Base-by-base conservation (phyloP, 1,140 invertebrate genomes). In the Onthophagus taurus region DNA sequence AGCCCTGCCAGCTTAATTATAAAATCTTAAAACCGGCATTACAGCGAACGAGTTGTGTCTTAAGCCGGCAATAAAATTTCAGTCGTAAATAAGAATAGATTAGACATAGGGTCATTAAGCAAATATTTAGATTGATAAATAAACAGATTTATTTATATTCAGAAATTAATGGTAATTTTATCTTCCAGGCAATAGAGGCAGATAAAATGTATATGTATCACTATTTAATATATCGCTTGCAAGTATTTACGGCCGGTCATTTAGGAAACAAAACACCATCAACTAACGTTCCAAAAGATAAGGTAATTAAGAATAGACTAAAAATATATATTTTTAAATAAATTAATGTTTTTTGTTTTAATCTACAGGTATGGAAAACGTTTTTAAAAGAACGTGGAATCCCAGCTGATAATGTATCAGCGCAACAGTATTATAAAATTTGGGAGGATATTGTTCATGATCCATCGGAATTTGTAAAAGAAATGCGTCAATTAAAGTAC, bases 151-250 rank as follows among this genome's bases (percentile, higher is more conserved):
- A n/a, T n/a, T n/a, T n/a, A n/a, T n/a, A n/a, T n/a, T n/a, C n/a
- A n/a, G n/a, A n/a, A n/a, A n/a, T n/a, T n/a, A n/a, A n/a, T n/a
- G n/a, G n/a, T n/a, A n/a, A n/a, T n/a, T n/a, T n/a, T 44, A 29
- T 33, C 37, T 53, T 57, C 44, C 31, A 59, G 57, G 53, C 50
- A 11, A 52, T 49, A 19, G 51, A 57, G 38, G 53, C 47, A 23
- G 48, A 52, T 44, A 58, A 54, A 52, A 59, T 61, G 54, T 61
- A 58, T 41, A 59, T 54, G 21, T 61, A 51, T 44, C 38, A 58
- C 42, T 61, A 59, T 49, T 44, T 61, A 26, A 42, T 61, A 14
- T 56, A 61, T 35, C 51, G 46, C 17, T 35, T 61, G 16, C 55
- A 61, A 47, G 38, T 61, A 20, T 61, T 61, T 37, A 20, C 34